phyloP scores from a whole-genome alignment of 2,888 invertebrate genomes.

The Ischnus inquisitorius region DNA sequence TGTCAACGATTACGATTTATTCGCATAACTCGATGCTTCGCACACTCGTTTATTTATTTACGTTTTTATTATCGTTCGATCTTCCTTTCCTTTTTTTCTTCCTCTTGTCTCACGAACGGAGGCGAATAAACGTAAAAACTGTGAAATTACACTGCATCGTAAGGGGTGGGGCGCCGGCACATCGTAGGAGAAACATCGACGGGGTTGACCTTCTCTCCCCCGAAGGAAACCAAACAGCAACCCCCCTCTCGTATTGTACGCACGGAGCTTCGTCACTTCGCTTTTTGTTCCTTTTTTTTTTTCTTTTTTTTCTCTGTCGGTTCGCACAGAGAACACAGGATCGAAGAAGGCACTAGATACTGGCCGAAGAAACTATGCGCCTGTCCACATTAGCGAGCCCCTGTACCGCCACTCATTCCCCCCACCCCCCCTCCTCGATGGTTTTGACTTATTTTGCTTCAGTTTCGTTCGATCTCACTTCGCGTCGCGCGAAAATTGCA shows the following conservation, averaged over 20 bases:
- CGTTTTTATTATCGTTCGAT: not conserved
- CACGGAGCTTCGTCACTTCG: conserved; percentile 22
- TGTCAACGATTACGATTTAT: conserved; percentile 59
- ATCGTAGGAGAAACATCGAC: conserved; percentile 64
- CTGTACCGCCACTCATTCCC: conserved; percentile 44
- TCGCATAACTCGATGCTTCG: conserved; percentile 42
- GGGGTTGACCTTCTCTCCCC: conserved; percentile 67
- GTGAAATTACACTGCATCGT: conserved; percentile 70
- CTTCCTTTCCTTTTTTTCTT: not conserved
- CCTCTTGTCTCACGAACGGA: conserved; percentile 29
- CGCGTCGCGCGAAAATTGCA: conserved; percentile 14
- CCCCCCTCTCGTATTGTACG: conserved; percentile 39
- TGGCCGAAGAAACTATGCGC: conserved; percentile 49
- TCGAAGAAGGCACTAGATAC: conserved; percentile 50
- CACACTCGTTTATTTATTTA: conserved; percentile 8
- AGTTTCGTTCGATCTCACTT: not conserved
- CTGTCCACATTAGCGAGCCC: conserved; percentile 47
- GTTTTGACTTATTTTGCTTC: conserved; percentile 11
- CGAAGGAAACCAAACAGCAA: conserved; percentile 22
- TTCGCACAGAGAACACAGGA: conserved; percentile 28
- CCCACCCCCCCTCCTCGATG: not conserved
- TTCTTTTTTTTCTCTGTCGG: conserved; percentile 42
- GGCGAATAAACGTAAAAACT: conserved; percentile 46
- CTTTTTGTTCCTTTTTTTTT: too few relatives aligned
- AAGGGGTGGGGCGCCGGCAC: conserved; percentile 76